Base-by-base conservation (phyloP, 2,797 vertebrate genomes). In the Aselliscus stoliczkanus region DNA sequence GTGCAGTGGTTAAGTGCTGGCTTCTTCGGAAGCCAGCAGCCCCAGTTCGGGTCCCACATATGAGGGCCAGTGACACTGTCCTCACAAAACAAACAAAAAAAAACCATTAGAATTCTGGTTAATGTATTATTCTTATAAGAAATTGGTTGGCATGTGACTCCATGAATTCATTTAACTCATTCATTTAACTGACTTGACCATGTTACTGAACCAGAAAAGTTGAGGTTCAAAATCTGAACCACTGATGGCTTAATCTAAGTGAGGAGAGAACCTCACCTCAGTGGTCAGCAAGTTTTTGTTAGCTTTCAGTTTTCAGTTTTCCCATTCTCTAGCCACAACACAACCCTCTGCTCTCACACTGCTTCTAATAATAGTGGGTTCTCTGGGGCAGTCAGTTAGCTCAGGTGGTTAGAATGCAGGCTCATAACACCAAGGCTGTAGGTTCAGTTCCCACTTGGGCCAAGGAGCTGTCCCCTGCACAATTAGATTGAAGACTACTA, bases 181-280 rank as follows among this genome's bases (percentile, higher is more conserved):
- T 93, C 69, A 47, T 88, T 75, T 58, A 95, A 76, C 67, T 89
- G 90, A 93, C 14, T 65, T 80, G 29, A 93, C 72, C 29, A 23
- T 56, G 29, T 79, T 62, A 73, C 18, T 47, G 25, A 92, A 23
- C n/a, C 10, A 54, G 64, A 79, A 85, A 94, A 86, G 31, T 42
- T 50, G n/a, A 86, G 18, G 34, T 81, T 95, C 84, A 64, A 85
- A 86, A 83, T 50, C 69, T 86, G 52, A 83, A 52, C 72, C 14
- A 62, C 7, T 10, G 5, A 88, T 52, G 34, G 11, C 13, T 76
- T 92, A 34, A 60, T 86, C 75, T 62, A 82, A 92, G 52, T 60
- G 67, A n/a, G 31, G 37, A 85, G 39, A 60, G 29, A 44, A 62
- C 20, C 39, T 77, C 34, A 69, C 15, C 52, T 89, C 76, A 37